A percentile compares a stretch with the other conserved stretches of the same genome.
phyloP scores from a whole-genome alignment of 1,140 invertebrate genomes.

The Atta colombica region DNA sequence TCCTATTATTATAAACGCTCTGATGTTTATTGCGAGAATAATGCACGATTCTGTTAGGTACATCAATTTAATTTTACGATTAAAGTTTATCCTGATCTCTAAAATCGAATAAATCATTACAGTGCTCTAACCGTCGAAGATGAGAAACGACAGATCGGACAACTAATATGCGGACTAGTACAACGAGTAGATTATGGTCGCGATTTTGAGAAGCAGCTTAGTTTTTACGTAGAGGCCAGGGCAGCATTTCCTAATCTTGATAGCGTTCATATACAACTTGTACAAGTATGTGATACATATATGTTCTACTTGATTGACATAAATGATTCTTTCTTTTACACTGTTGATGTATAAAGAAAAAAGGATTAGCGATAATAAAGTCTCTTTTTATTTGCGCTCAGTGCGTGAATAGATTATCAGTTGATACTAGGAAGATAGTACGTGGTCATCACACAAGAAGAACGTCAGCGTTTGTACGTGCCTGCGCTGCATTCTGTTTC shows the following conservation, averaged over 20 bases:
- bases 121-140: constrained; percentile 97
- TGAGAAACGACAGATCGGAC: constrained; percentile 94
- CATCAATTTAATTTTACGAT: constrained; percentile 25
- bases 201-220: constrained; percentile 96
- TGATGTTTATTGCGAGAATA: constrained; percentile 95
- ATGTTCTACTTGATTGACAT: background rate
- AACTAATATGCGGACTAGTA: constrained; percentile 94
- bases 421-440: constrained; percentile 91
- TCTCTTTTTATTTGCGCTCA: constrained; percentile 81
- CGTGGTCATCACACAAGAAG: constrained; percentile 93
- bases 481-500: constrained; percentile 98
- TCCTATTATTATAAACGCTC: constrained; percentile 94
- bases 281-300: constrained; percentile 88
- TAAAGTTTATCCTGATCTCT: background rate
- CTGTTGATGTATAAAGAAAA: background rate
- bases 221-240: constrained; percentile 97
- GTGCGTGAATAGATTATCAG: constrained; percentile 93
- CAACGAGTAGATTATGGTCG: constrained; percentile 92
- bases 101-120: constrained; percentile 62
- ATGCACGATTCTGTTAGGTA: constrained; percentile 97
- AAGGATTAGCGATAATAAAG: background rate
- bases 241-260: constrained; percentile 96
- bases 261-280: constrained; percentile 93
- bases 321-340: background rate
- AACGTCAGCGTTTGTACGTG: constrained; percentile 94